Evolutionary conservation across 2,113 vertebrate species (phyloP), one percentile per base, ranked within the genome.

Genomic region (Scomber japonicus): DNA sequence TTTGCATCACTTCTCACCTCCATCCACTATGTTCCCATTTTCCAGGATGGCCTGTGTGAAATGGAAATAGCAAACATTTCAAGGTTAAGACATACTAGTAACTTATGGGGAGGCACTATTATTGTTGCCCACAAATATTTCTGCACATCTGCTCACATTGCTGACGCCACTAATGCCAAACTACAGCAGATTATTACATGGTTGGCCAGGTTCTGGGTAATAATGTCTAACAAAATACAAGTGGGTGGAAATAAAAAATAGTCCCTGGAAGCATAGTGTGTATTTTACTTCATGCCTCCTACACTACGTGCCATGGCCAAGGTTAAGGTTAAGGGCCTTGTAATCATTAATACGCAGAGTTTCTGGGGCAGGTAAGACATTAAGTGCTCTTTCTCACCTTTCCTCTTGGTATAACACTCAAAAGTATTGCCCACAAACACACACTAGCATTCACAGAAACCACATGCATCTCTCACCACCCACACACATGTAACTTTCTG

Each of bases 321-420:
- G 85, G 83, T 84, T 72, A 69, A 73, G 67, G 68, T 65, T 75
- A 74, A 59, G 65, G 71, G 55, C 60, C 16, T 16, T 86, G 48
- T 87, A 94, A 94, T 94, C 83, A 93, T 94, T 94, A 77, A 94
- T 91, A 50, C 56, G 56, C 62, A 44, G 40, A 77, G 85, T 82
- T 91, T 90, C 75, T 84, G 75, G 56, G 77, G 49, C 83, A 81
- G 82, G 91, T 94, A 87, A 94, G 87, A 84, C 83, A 94, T 94
- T 92, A 91, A 91, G 66, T 73, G 2, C 8, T 31, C 65, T 63
- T 88, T 85, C 78, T 87, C 86, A 86, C 85, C 80, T 87, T 64
- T 86, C 66, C 35, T 83, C 31, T 24, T 21, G 67, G 56, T 50
- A 24, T 56, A 63, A 83, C 62, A 40, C 31, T 49, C 30, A 57